Conservation (phyloP, 1,140 invertebrate species). For the Zaprionus inermis region DNA sequence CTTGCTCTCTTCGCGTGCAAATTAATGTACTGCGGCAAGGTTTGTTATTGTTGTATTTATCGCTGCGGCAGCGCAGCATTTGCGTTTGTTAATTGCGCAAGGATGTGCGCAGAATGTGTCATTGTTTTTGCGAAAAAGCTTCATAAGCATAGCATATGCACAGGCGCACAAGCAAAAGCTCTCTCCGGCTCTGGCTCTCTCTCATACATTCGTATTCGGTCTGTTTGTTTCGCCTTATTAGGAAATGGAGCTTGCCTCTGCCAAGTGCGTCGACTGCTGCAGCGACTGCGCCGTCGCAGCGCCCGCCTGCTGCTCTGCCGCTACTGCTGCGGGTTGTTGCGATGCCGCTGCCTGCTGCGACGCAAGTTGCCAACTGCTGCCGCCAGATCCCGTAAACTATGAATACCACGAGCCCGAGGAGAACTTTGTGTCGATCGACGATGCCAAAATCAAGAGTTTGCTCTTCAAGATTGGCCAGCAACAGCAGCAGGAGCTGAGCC, state of each 20-base stretch:
- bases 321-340: slow-evolving; percentile 43
- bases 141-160: slow-evolving; percentile 46
- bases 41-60: slow-evolving; percentile 12
- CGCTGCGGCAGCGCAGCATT: not conserved
- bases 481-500: slow-evolving; percentile 48
- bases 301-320: slow-evolving; percentile 29
- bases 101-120: slow-evolving; percentile 18
- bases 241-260: slow-evolving; percentile 57
- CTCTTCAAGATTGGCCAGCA: slow-evolving; percentile 69
- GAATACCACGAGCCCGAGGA: slow-evolving; percentile 80
- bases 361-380: slow-evolving; percentile 49
- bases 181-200: not conserved
- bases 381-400: slow-evolving; percentile 49
- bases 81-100: slow-evolving; percentile 9
- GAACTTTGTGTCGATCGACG: slow-evolving; percentile 80
- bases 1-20: slow-evolving; percentile 1
- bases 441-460: slow-evolving; percentile 72
- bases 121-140: slow-evolving; percentile 7
- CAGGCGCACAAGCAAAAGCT: slow-evolving; percentile 28
- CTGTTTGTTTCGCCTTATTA: slow-evolving; percentile 13
- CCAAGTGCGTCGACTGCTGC: slow-evolving; percentile 61
- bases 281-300: slow-evolving; percentile 45
- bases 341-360: slow-evolving; percentile 55
- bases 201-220: not conserved
- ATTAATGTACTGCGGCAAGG: slow-evolving; percentile 39